Evolutionary conservation across 2,797 vertebrate genomes (phyloP), one percentile per base, ranked within the genome.

Genomic region (Hemibagrus guttatus): DNA sequence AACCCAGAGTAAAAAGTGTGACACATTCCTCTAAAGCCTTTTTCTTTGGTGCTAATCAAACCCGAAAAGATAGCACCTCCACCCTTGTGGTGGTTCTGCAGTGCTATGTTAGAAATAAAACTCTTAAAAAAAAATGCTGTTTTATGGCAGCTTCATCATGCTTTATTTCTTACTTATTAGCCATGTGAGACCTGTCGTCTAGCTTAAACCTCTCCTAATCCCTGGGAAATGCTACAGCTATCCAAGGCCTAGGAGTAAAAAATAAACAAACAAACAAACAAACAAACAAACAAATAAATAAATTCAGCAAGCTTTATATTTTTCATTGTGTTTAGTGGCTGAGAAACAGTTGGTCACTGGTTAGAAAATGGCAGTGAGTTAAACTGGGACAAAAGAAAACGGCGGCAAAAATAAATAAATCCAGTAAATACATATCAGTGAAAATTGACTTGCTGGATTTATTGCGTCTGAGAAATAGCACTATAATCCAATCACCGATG

Each of bases 381-480:
- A 74, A 79, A 21, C 54, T 35, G 28, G 19, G 54, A n/a, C 75
- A 35, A 39, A 39, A 39, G 4, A 39, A 58, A 39, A 54, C n/a
- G n/a, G n/a, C n/a, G n/a, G n/a, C n/a, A n/a, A n/a, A n/a, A n/a
- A n/a, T n/a, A 78, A 58, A 78, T 28, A 80, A 49, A 64, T 63
- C 35, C 23, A 79, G 54, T 79, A 58, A 58, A 79, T 35, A 58
- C 28, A 63, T 64, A 61, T 63, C 23, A 49, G 2, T 81, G 39
- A 46, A 81, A 61, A 61, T 42, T 17, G 16, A 49, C 39, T 81
- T 81, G 59, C 8, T 46, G 58, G 58, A 81, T 81, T 81, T 63
- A 80, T 81, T 81, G 39, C 13, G 39, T 81, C 39, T 49, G 59
- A 81, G 59, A 81, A 6, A 16, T 17, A 64, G 39, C 14, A 46